Evolutionary conservation across 2,797 vertebrate genomes (phyloP), one percentile per base, ranked within the genome.

Genomic region (Holocentrus rufus): DNA sequence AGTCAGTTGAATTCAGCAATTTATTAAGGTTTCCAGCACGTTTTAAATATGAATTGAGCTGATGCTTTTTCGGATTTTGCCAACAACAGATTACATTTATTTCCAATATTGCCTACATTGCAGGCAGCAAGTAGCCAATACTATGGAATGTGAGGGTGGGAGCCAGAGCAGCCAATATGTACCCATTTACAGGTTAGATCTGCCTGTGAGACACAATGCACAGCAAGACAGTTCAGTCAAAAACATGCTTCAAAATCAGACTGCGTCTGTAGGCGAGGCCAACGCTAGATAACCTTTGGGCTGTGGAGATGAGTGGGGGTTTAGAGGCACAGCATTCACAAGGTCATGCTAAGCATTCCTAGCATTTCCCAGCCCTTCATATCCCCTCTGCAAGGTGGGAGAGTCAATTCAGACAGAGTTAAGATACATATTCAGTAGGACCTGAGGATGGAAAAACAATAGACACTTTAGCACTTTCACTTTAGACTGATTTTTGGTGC

Each of bases 311-410:
- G 63, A 74, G 75, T 49, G 61, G 70, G 71, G 60, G 42, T 62
- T 63, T 65, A 62, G 72, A 82, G 76, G 80, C 47, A 27, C 56
- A 86, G 56, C 72, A 81, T 89, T 90, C 85, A 81, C 85, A 85
- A 66, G 75, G 80, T 74, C 58, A 85, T 80, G 86, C 74, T 60
- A 85, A 80, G 85, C 88, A 93, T 92, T 92, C 89, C 84, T 83
- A 36, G 83, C 78, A 90, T 88, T 90, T 91, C 76, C 76, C 71
- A 61, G 72, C 53, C 72, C 69, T 53, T 85, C 72, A 80, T 77
- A 86, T 81, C 80, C 68, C 54, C 25, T 59, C 17, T 52, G 53
- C 62, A 71, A 62, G 53, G 47, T 58, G 25, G 25, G 54, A 62
- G 25, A 31, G n/a, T 55, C 18, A 59, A 72, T 53, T 72, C 58